Evolutionary conservation across 1,140 invertebrate species (phyloP).

Genomic region (Copidosoma floridanum): DNA sequence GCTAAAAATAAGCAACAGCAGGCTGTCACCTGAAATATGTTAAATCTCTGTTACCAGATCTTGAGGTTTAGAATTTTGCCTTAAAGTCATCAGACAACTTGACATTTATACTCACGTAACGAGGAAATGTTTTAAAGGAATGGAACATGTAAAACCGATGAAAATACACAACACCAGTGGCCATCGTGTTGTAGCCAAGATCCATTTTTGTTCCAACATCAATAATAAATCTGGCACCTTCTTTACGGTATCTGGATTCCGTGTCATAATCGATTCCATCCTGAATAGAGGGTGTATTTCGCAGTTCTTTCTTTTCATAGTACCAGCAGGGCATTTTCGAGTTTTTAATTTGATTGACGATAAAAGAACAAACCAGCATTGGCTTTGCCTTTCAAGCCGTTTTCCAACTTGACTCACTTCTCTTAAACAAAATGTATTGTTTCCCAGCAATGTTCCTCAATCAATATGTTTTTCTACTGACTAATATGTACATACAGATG

Average conservation of each 20-base stretch:
- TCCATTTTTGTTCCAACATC: constrained; percentile 92
- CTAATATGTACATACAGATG: no score
- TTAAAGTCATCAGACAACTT: neutral
- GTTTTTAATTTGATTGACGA: no score
- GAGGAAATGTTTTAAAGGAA: constrained; percentile 91
- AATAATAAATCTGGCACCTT: constrained; percentile 87
- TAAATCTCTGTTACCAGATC: neutral
- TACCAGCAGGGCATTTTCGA: constrained; percentile 88
- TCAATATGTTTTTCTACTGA: no score
- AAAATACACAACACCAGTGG: constrained; percentile 96
- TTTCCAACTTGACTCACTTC: no score
- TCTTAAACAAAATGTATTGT: no score
- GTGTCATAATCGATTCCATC: constrained; percentile 85
- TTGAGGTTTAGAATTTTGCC: no score
- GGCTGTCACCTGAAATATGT: constrained; percentile 75
- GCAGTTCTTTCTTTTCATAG: constrained; percentile 89
- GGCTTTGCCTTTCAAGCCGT: no score
- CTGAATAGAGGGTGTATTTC: constrained; percentile 81
- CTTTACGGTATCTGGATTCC: constrained; percentile 75
- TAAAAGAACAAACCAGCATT: no score
- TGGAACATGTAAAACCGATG: constrained; percentile 99
- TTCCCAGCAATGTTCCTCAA: no score
- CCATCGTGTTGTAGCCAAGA: constrained; percentile 94
- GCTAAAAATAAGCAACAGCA: constrained; percentile 96
- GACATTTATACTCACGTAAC: constrained; percentile 73